Percentiles rank a stretch among this genome's conserved stretches.
Evolutionary conservation across 2,888 invertebrate species (phyloP).

Genomic region (Incurvaria masculella): DNA sequence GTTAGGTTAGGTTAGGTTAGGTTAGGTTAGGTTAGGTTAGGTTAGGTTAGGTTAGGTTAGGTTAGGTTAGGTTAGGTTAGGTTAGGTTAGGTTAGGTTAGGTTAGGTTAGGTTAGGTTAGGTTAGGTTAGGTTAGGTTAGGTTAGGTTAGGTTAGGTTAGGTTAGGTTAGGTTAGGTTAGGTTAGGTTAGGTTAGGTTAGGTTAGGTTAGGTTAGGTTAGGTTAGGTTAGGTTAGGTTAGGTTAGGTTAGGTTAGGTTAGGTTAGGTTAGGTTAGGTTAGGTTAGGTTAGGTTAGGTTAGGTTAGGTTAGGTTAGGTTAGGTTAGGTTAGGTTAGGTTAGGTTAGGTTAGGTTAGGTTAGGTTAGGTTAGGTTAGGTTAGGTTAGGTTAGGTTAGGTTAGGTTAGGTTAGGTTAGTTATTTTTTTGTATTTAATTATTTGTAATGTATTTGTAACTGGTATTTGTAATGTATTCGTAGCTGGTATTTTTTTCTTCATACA

Average conservation of each 20-base stretch:
- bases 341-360: slow-evolving; percentile 13
- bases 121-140: slow-evolving; percentile 17
- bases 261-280: slow-evolving; percentile 14
- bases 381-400: slow-evolving; percentile 12
- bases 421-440: too few species aligned
- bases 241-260: slow-evolving; percentile 14
- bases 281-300: slow-evolving; percentile 14
- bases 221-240: slow-evolving; percentile 15
- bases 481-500: too few species aligned
- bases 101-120: slow-evolving; percentile 16
- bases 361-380: slow-evolving; percentile 13
- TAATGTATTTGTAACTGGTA: too few species aligned
- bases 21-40: slow-evolving; percentile 10
- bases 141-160: slow-evolving; percentile 16
- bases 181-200: slow-evolving; percentile 16
- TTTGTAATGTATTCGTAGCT: not conserved
- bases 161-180: slow-evolving; percentile 14
- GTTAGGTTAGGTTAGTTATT: slow-evolving; percentile 6
- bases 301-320: slow-evolving; percentile 14
- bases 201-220: slow-evolving; percentile 15
- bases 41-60: slow-evolving; percentile 13
- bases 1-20: slow-evolving; percentile 11
- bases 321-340: slow-evolving; percentile 13
- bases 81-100: slow-evolving; percentile 16
- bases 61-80: slow-evolving; percentile 16